phyloP scores from a whole-genome alignment of 2,888 invertebrate species.

The Mimas tiliae region DNA sequence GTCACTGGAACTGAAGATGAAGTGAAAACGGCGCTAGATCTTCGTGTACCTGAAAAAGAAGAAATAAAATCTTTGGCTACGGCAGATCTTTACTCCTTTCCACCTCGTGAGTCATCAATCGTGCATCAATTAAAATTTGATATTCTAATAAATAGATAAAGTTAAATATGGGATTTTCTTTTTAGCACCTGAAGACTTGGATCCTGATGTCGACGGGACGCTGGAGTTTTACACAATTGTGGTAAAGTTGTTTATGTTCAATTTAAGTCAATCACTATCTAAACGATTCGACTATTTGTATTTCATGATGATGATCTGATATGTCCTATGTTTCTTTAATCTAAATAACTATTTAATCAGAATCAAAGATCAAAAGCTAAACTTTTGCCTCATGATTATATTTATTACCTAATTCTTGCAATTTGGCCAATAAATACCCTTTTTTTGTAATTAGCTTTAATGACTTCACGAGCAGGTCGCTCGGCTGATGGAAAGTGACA shows the following conservation, averaged over 20 bases:
- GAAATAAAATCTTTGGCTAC: slow-evolving; percentile 46
- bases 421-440: no score
- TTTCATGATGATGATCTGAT: no score
- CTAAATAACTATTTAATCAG: no score
- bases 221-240: slow-evolving; percentile 79
- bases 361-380: no score
- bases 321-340: no score
- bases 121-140: not conserved
- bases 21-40: slow-evolving; percentile 52
- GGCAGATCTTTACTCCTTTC: slow-evolving; percentile 70
- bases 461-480: no score
- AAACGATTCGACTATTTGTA: no score
- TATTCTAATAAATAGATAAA: not conserved
- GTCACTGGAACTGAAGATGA: slow-evolving; percentile 54
- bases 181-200: slow-evolving; percentile 79
- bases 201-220: slow-evolving; percentile 82
- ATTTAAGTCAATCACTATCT: not conserved
- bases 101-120: slow-evolving; percentile 70
- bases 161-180: slow-evolving; percentile 32
- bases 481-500: no score
- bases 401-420: no score
- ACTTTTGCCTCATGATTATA: no score
- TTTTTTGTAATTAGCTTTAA: no score
- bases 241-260: slow-evolving; percentile 49
- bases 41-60: slow-evolving; percentile 59